Evolutionary conservation across 2,888 invertebrate species (phyloP).

Genomic region (Masnerella sp.): DNA sequence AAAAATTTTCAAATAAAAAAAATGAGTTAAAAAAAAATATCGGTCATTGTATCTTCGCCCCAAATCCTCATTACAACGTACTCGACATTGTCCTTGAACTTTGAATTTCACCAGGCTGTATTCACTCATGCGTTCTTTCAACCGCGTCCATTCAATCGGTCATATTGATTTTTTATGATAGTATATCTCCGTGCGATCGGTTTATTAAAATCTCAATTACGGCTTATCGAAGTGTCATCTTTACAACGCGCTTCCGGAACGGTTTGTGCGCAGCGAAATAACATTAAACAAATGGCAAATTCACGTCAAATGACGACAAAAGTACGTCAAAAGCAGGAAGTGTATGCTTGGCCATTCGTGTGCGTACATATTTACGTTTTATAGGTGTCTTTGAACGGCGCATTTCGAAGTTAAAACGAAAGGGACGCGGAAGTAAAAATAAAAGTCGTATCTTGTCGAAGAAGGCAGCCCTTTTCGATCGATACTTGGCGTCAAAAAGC

Average conservation of each 20-base stretch:
- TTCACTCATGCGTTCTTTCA: conserved; percentile 33
- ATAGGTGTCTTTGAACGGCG: conserved; percentile 5
- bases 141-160: conserved; percentile 25
- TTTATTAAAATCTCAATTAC: conserved; percentile 3
- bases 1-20: no score
- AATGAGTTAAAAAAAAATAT: not conserved
- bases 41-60: conserved; percentile 28
- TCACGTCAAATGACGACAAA: no score
- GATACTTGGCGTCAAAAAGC: conserved; percentile 49
- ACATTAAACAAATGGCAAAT: no score
- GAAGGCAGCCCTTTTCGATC: conserved; percentile 51
- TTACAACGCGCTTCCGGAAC: no score
- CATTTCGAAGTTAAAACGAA: conserved; percentile 34
- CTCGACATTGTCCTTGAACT: conserved; percentile 50
- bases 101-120: conserved; percentile 35
- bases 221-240: no score
- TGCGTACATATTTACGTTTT: conserved; percentile 12
- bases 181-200: conserved; percentile 7
- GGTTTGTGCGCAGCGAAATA: no score
- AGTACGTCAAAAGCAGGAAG: no score
- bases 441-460: conserved; percentile 36
- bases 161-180: conserved; percentile 50
- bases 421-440: conserved; percentile 44
- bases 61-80: conserved; percentile 17
- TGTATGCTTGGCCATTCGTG: no score